Evolutionary conservation across 2,113 vertebrate species (phyloP), one percentile per base, ranked within the genome.

Genomic region (Podarcis muralis): DNA sequence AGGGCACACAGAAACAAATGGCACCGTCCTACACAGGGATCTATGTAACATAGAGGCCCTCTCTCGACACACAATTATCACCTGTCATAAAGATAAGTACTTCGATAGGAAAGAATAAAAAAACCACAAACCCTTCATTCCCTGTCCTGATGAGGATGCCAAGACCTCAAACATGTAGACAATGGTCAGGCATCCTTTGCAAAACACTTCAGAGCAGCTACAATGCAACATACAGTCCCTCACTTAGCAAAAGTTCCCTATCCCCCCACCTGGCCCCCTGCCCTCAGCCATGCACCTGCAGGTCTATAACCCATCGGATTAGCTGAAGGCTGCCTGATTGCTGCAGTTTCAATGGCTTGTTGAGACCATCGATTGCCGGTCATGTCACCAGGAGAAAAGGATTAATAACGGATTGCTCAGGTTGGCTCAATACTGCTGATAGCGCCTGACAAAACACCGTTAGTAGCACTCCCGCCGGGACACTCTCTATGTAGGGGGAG

Each of bases 331-430:
- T 90, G 77, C 95, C 93, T 94, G 96, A 96, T 97, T 95, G 96
- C 94, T 95, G 94, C 93, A 91, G 93, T 96, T 97, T 96, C 96
- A 96, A 97, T 97, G 95, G 96, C 96, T 97, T 97, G 97, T 96
- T 97, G 96, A 92, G 95, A 88, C 62, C 96, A 97, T 97, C 95
- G 96, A 97, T 96, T 76, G 96, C 94, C 95, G 22, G 95, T 97
- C 95, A 95, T 96, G 96, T 96, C 97, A 96, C 93, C 6, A 79
- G 96, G 94, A 97, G 94, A 96, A 97, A 95, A 95, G 97, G 97
- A 97, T 97, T 97, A 97, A 97, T 98, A 97, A 97, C 96, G 91
- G 92, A 95, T 94, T 94, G 95, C 95, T 95, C 95, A 95, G 95
- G 95, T 89, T 95, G 95, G 95, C 96, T 97, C 96, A 96, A 97